Conservation (phyloP, 2,113 vertebrate species). For the Dicentrarchus labrax region DNA sequence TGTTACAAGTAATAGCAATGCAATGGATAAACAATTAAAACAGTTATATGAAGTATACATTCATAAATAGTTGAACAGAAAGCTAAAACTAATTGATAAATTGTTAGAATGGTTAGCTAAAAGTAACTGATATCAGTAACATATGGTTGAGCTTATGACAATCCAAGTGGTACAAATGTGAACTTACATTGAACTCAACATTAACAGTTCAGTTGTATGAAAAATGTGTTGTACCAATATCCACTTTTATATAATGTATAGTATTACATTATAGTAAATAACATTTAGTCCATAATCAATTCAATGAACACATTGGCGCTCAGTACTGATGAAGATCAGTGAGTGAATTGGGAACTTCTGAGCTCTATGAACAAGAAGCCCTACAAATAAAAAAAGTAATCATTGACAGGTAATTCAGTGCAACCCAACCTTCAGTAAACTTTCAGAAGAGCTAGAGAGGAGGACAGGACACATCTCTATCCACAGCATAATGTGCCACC, state of each 20-base stretch:
- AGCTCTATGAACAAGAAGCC: neutral
- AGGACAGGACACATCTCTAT: slow-evolving; percentile 61
- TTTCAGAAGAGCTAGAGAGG: slow-evolving; percentile 43
- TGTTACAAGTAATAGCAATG: neutral
- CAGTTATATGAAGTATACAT: neutral
- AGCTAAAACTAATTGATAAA: neutral
- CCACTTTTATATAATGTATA: neutral
- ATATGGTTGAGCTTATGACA: neutral
- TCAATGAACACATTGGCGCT: neutral
- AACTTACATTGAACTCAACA: neutral
- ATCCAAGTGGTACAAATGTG: neutral
- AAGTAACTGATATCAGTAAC: too few relatives aligned
- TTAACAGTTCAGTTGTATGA: neutral
- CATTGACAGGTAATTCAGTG: slow-evolving; percentile 11
- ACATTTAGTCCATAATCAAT: neutral
- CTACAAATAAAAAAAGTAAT: slow-evolving; percentile 16
- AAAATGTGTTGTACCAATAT: neutral
- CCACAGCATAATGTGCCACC: slow-evolving; percentile 65
- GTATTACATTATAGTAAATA: too few relatives aligned
- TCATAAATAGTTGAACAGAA: neutral
- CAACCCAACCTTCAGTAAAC: slow-evolving; percentile 41
- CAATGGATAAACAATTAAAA: neutral
- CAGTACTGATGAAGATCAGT: neutral
- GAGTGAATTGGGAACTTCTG: neutral
- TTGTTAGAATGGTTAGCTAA: too few relatives aligned